These are phyloP conservation scores for Scaptomyza parva DNA, from an alignment of 2,888 invertebrate species.

Conservation along the genomic window DNA sequence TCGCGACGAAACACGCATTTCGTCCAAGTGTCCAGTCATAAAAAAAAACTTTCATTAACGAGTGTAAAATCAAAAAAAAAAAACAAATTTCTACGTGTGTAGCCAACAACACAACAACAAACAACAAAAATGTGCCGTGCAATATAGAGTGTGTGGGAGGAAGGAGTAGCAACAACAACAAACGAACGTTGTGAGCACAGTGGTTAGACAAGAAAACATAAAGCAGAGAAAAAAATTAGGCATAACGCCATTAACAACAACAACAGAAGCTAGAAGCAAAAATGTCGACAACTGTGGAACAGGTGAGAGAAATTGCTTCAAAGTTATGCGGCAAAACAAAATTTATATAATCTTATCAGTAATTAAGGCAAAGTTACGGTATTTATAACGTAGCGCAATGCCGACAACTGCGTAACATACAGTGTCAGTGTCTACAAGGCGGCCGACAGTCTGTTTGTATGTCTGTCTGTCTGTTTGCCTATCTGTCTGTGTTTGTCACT, in stretches of 20 bases:
- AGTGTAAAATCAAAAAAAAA: constrained; percentile 35
- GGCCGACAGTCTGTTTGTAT: constrained; percentile 37
- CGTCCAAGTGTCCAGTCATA: constrained; percentile 35
- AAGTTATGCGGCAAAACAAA: constrained; percentile 24
- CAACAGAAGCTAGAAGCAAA: constrained; percentile 47
- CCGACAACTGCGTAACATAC: constrained; percentile 74
- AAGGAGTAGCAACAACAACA: constrained; percentile 24
- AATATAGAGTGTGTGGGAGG: constrained; percentile 45
- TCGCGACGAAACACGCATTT: constrained; percentile 58
- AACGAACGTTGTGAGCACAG: constrained; percentile 45
- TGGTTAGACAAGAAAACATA: constrained; percentile 31
- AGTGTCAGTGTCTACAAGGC: constrained; percentile 64
- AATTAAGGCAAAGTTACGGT: constrained; percentile 61
- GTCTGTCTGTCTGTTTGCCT: constrained; percentile 30
- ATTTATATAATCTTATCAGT: constrained; percentile 64
- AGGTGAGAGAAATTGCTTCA: constrained; percentile 58
- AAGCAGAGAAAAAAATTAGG: constrained; percentile 27
- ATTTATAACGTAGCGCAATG: constrained; percentile 52
- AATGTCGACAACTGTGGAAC: constrained; percentile 75
- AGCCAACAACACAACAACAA: constrained; percentile 31
- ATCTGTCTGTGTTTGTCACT: constrained; percentile 25
- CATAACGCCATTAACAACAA: constrained; percentile 23
- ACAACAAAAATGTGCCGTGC: constrained; percentile 48
- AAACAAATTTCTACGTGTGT: constrained; percentile 39
- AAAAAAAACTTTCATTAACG: constrained; percentile 29